Percentiles rank a stretch among this genome's conserved stretches.
phyloP scores from a whole-genome alignment of 2,113 vertebrate genomes.

The Oreotrochilus melanogaster region DNA sequence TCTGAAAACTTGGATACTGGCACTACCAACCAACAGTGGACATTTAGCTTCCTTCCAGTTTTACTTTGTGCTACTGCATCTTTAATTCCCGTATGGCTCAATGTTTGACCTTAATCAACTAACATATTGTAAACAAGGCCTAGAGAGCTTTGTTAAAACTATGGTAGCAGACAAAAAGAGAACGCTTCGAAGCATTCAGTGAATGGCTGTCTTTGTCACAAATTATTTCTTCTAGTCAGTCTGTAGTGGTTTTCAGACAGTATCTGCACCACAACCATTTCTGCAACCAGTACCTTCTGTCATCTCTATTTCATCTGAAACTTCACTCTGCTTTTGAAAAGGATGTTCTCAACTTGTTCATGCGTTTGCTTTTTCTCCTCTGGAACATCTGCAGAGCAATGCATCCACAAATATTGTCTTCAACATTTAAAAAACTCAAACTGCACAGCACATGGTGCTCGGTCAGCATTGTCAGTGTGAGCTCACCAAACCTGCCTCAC shows the following conservation, averaged over 20 bases:
- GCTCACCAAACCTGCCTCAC: background rate
- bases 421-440: background rate
- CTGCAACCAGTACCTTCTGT: background rate
- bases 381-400: background rate
- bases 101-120: background rate
- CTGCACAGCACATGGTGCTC: accelerated
- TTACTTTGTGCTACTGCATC: background rate
- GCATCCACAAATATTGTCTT: accelerated
- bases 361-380: background rate
- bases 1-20: background rate
- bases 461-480: background rate
- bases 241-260: background rate
- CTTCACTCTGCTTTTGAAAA: background rate
- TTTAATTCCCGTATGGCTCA: background rate
- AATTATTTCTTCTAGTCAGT: background rate
- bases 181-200: background rate
- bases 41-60: background rate
- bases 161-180: background rate
- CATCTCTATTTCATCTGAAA: background rate
- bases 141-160: background rate
- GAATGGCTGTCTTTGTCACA: background rate
- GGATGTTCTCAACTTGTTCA: background rate
- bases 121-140: background rate
- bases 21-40: background rate
- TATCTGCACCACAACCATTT: background rate